Conservation (phyloP, 2,888 invertebrate species). For the Philereme transversata region DNA sequence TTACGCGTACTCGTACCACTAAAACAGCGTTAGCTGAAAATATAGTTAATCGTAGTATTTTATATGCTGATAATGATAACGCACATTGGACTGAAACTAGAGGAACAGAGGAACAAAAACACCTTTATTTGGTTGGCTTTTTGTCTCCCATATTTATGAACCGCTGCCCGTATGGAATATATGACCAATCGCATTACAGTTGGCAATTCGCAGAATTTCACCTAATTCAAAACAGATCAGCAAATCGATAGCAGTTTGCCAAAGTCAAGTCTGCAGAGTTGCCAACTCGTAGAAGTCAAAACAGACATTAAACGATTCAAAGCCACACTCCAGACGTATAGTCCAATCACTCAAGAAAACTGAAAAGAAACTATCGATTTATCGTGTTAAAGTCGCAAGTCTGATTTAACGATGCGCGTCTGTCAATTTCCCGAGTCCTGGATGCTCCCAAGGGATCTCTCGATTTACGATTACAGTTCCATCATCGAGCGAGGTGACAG, state of each 20-base stretch:
- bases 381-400: slow-evolving; percentile 27
- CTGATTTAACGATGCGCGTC: slow-evolving; percentile 35
- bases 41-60: no score
- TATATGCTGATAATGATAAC: no score
- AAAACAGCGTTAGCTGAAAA: no score
- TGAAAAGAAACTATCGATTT: slow-evolving; percentile 18
- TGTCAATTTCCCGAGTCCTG: slow-evolving; percentile 35
- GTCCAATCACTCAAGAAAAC: slow-evolving; percentile 12
- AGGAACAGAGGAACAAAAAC: no score
- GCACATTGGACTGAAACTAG: no score
- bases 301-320: slow-evolving; percentile 26
- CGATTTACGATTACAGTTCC: slow-evolving; percentile 34
- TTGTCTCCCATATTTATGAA: no score
- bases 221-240: slow-evolving; percentile 20
- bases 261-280: slow-evolving; percentile 18
- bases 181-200: slow-evolving; percentile 14
- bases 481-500: slow-evolving; percentile 35
- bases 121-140: no score
- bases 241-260: slow-evolving; percentile 26
- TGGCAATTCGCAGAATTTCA: slow-evolving; percentile 11
- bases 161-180: no score
- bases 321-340: slow-evolving; percentile 14
- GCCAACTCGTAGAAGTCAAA: slow-evolving; percentile 28
- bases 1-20: no score
- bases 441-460: slow-evolving; percentile 24